These are phyloP conservation scores for Itoplectis maculator DNA, from an alignment of 2,888 invertebrate genomes.

Conservation along the genomic window DNA sequence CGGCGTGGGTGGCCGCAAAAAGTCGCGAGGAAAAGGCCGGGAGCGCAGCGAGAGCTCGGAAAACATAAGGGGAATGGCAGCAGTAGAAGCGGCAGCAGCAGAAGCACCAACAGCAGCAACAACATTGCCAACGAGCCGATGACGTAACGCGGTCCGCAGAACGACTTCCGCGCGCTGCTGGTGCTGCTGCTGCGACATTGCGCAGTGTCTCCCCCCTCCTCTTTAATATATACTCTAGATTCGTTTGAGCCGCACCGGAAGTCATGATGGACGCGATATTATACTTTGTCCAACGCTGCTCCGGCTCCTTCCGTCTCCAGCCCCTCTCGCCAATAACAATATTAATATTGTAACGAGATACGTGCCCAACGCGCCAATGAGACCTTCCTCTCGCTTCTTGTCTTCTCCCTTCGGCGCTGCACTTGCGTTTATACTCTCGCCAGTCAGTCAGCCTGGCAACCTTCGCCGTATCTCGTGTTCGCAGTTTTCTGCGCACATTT, in stretches of 20 bases:
- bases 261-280: conserved; percentile 75
- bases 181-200: conserved; percentile 24
- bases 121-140: conserved; percentile 42
- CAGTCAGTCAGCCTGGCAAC: too few relatives aligned
- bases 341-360: conserved; percentile 58
- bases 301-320: conserved; percentile 5
- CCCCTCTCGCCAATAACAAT: conserved; percentile 42
- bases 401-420: conserved; percentile 15
- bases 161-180: conserved; percentile 58
- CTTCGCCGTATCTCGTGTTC: background rate
- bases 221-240: conserved; percentile 75
- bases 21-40: conserved; percentile 52
- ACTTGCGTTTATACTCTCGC: conserved; percentile 23
- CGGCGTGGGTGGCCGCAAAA: conserved; percentile 66
- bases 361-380: conserved; percentile 50
- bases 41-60: conserved; percentile 3
- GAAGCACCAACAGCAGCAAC: conserved; percentile 21
- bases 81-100: conserved; percentile 22
- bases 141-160: conserved; percentile 48
- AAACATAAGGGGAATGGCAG: conserved; percentile 36
- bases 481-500: background rate
- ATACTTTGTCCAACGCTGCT: conserved; percentile 26
- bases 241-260: conserved; percentile 79
- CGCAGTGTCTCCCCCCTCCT: conserved; percentile 13
- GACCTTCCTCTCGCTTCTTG: conserved; percentile 45